phyloP scores from a whole-genome alignment of 2,888 invertebrate species.

The Diplazon laetatorius region DNA sequence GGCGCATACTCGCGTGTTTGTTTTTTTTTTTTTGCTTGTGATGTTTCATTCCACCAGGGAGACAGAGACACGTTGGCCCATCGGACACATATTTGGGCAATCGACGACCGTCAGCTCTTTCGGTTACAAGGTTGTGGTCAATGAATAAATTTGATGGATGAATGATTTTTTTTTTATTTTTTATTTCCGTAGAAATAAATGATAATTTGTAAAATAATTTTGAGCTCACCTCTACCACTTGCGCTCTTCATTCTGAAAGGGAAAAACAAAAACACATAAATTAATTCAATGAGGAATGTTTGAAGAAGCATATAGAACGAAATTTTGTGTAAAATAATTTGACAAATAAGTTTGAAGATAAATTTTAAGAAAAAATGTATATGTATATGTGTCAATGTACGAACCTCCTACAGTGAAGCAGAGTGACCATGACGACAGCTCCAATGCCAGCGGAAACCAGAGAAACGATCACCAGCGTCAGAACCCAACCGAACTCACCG shows the following conservation, averaged over 20 bases:
- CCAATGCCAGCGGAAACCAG: constrained; percentile 88
- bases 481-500: constrained; percentile 88
- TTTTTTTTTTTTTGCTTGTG: constrained; percentile 21
- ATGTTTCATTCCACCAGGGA: constrained; percentile 23
- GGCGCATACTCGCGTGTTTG: constrained; percentile 9
- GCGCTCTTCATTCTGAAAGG: constrained; percentile 80
- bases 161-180: constrained; percentile 25
- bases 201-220: constrained; percentile 30
- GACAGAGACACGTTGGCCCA: constrained; percentile 9
- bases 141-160: too few species aligned
- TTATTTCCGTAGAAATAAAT: not conserved
- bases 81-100: constrained; percentile 30
- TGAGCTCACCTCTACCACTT: constrained; percentile 79
- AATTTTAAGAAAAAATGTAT: not conserved
- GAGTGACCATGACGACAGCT: constrained; percentile 88
- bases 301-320: too few species aligned
- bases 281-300: not conserved
- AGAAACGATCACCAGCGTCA: constrained; percentile 88
- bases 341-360: not conserved
- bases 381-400: constrained; percentile 65
- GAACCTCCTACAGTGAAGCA: constrained; percentile 87
- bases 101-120: not conserved
- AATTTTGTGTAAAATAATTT: constrained; percentile 12
- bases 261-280: constrained; percentile 51
- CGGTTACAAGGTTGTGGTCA: too few species aligned